These are phyloP conservation scores for Allophyes oxyacanthae DNA, from an alignment of 2,888 invertebrate species.

Conservation along the genomic window DNA sequence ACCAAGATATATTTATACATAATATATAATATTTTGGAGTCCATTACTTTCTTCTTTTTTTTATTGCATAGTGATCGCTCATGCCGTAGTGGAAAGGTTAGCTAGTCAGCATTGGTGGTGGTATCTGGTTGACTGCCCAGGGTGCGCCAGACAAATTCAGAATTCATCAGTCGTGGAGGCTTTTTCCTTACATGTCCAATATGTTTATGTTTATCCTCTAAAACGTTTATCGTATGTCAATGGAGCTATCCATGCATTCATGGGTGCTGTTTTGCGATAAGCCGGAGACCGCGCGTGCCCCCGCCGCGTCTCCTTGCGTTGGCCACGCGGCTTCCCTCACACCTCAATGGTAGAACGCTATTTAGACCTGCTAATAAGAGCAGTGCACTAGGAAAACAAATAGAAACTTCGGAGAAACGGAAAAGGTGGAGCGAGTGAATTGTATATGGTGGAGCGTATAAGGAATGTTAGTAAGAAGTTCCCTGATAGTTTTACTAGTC, in stretches of 20 bases:
- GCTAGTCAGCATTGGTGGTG: too few species aligned
- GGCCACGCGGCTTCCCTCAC: conserved; percentile 37
- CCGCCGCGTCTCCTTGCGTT: conserved; percentile 26
- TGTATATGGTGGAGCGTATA: neutral
- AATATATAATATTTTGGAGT: too few species aligned
- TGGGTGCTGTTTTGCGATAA: conserved; percentile 32
- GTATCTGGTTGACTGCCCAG: too few species aligned
- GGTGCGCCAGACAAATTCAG: too few species aligned
- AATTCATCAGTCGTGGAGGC: too few species aligned
- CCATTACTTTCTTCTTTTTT: too few species aligned
- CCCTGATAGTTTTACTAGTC: too few species aligned
- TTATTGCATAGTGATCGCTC: too few species aligned
- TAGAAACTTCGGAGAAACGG: conserved; percentile 21
- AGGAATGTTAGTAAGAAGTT: neutral
- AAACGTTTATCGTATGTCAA: conserved; percentile 31
- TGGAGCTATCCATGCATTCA: conserved; percentile 26
- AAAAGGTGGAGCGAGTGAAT: neutral
- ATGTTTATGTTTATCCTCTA: too few species aligned
- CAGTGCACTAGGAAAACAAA: conserved; percentile 33
- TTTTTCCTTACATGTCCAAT: too few species aligned
- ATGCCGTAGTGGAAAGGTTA: too few species aligned
- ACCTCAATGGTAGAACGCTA: conserved; percentile 8
- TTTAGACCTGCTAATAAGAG: conserved; percentile 36
- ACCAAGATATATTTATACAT: too few species aligned
- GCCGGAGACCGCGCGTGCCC: conserved; percentile 49